Evolutionary conservation across 2,888 invertebrate genomes (phyloP), one percentile per base, ranked within the genome.

Genomic region (Schizaphis graminum): DNA sequence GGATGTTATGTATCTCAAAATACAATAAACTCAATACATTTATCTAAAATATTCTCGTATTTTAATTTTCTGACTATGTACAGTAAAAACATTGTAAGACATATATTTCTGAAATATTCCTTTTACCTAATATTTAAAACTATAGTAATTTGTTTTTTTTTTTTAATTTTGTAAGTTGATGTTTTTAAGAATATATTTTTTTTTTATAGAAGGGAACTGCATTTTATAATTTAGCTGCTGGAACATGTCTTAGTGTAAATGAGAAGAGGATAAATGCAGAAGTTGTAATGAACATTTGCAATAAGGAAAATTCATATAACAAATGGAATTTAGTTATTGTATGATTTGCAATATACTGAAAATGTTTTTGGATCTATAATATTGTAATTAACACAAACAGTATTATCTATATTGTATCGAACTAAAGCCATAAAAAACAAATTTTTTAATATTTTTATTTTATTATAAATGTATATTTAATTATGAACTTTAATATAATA

Each of bases 151-250:
- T 28, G 44, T 47, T 28, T 61, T 61, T 7, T 47, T 28, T 61
- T 61, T 7, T 26, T 8, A 61, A 28, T 61, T 28, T 61, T 28
- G 11, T n/a, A 10, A 61, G 10, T 28, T 67, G n/a, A 67, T n/a
- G 13, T 28, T 67, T 47, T 35, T 67, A 21, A 67, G 3, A 61
- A 28, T n/a, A 61, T 61, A 28, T 67, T 93, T 44, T 94, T 95
- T 91, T 94, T 95, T 96, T 96, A 89, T 95, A 98, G 97, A 97
- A 96, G 93, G 97, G 97, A 91, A 97, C 97, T 95, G 98, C 98
- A 0, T 97, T 98, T 88, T 98, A 98, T 96, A 98, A 98, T 95
- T 97, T 98, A 95, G 98, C 98, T 41, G 97, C 98, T 13, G 98
- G 98, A 0, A 98, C 98, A 95, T 98, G 98, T 95, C 96, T 98